Evolutionary conservation across 2,888 invertebrate genomes (phyloP).

Genomic region (Coelopa pilipes): DNA sequence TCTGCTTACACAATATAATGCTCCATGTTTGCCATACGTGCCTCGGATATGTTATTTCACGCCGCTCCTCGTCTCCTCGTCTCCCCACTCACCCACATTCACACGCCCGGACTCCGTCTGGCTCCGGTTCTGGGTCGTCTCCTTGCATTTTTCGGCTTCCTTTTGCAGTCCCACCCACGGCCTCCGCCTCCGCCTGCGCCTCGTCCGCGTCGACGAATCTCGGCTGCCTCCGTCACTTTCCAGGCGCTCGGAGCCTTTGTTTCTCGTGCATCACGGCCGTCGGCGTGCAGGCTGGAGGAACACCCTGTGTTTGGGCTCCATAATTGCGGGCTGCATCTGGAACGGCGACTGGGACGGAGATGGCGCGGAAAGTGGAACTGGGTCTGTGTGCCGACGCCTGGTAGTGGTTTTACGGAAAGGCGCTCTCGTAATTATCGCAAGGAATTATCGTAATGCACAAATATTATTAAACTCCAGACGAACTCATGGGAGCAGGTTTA

Average conservation of each 20-base stretch:
- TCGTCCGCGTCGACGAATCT: neutral
- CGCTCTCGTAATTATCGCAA: conserved; percentile 17
- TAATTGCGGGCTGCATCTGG: conserved; percentile 27
- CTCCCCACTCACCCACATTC: neutral
- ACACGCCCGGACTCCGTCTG: neutral
- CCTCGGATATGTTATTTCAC: conserved; percentile 60
- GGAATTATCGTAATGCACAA: conserved; percentile 6
- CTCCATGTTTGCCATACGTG: conserved; percentile 64
- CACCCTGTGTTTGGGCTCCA: conserved; percentile 14
- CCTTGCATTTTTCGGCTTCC: neutral
- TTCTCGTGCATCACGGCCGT: neutral
- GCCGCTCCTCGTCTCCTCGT: conserved; percentile 12
- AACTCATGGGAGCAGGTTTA: neutral
- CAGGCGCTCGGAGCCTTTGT: neutral
- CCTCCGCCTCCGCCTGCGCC: neutral
- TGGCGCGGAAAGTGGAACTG: conserved; percentile 12
- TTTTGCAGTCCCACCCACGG: neutral
- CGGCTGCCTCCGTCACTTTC: neutral
- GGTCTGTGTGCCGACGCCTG: conserved; percentile 16
- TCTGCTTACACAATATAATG: conserved; percentile 65
- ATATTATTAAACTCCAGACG: neutral
- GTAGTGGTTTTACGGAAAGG: neutral
- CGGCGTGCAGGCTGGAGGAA: neutral
- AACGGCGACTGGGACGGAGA: neutral
- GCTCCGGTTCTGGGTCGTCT: neutral